phyloP scores from a whole-genome alignment of 1,140 invertebrate species.

The Parapsyche elsis region DNA sequence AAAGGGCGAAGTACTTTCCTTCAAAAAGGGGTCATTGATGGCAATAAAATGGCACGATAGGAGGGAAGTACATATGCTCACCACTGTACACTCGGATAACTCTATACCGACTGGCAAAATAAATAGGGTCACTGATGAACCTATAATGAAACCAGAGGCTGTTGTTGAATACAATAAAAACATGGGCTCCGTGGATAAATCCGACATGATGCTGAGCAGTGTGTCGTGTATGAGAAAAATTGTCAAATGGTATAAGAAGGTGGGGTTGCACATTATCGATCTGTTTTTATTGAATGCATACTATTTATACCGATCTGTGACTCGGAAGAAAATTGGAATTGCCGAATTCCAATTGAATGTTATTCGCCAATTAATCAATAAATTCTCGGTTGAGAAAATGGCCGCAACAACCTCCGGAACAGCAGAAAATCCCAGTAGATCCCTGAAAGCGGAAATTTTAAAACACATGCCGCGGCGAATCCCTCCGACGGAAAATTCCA shows the following conservation, averaged over 20 bases:
- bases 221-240: conserved; percentile 54
- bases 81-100: conserved; percentile 55
- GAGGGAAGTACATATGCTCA: conserved; percentile 57
- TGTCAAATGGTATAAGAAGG: conserved; percentile 58
- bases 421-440: background rate
- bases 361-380: background rate
- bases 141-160: conserved; percentile 56
- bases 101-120: conserved; percentile 50
- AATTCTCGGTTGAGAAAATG: background rate
- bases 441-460: background rate
- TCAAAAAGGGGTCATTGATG: conserved; percentile 46
- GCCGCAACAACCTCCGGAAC: background rate
- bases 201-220: conserved; percentile 57
- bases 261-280: background rate
- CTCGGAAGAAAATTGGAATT: background rate
- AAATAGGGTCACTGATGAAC: conserved; percentile 49
- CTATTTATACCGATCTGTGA: background rate
- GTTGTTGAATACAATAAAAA: conserved; percentile 58
- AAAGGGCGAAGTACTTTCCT: background rate
- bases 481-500: background rate
- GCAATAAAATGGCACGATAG: conserved; percentile 58
- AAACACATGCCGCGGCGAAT: background rate
- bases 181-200: conserved; percentile 59
- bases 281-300: background rate
- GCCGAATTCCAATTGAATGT: background rate